A percentile compares a stretch with the other conserved stretches of the same genome.
These are phyloP conservation scores for Emesis furor DNA, from an alignment of 2,888 invertebrate genomes.

Conservation along the genomic window DNA sequence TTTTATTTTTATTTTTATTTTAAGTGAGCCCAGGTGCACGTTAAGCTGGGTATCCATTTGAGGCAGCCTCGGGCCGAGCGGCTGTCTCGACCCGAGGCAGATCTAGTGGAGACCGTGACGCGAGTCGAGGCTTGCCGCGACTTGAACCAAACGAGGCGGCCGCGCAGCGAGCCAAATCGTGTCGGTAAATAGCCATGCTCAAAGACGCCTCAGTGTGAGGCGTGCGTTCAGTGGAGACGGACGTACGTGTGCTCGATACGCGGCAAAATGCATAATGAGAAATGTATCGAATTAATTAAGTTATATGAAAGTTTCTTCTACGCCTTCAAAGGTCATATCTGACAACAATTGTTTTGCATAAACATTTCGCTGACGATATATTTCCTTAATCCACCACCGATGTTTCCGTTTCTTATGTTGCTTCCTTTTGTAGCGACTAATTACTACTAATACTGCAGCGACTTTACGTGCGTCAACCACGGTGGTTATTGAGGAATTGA, in stretches of 20 bases:
- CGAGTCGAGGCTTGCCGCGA: neutral
- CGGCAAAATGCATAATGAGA: constrained; percentile 52
- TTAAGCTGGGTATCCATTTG: too few relatives aligned
- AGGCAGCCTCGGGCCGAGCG: too few relatives aligned
- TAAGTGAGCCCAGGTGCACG: too few relatives aligned
- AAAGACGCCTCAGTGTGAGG: constrained; percentile 30
- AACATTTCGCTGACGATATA: neutral
- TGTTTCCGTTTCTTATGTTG: constrained; percentile 60
- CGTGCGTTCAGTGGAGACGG: constrained; percentile 47
- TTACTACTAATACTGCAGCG: constrained; percentile 66
- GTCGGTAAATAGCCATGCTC: constrained; percentile 42
- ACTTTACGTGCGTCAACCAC: constrained; percentile 45
- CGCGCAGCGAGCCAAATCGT: too few relatives aligned
- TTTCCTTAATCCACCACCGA: constrained; percentile 40
- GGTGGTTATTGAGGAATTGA: constrained; percentile 56
- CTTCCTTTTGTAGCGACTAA: constrained; percentile 65
- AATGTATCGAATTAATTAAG: constrained; percentile 60
- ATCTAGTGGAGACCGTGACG: neutral
- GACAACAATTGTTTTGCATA: neutral
- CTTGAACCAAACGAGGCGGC: too few relatives aligned
- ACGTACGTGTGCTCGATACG: constrained; percentile 49
- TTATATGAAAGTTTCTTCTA: constrained; percentile 43
- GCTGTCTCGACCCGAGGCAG: neutral
- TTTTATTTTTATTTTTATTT: too few relatives aligned
- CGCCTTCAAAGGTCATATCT: too few relatives aligned